phyloP scores from a whole-genome alignment of 1,140 invertebrate genomes.

The Bombus turneri region DNA sequence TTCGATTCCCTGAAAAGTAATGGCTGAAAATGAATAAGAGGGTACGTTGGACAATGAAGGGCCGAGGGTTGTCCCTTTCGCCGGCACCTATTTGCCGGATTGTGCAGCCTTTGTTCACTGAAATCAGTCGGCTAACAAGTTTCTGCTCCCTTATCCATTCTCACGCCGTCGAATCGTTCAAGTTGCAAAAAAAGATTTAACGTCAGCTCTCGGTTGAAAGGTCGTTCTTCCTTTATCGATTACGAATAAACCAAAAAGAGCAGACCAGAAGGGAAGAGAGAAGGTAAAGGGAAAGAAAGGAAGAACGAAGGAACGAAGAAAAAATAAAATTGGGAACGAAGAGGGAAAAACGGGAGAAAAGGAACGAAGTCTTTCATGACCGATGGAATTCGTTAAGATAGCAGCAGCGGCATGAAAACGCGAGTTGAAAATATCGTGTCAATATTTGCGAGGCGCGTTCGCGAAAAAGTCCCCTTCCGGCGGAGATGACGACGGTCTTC shows the following conservation, averaged over 20 bases:
- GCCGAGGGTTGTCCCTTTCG: constrained; percentile 36
- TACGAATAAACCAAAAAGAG: constrained; percentile 8
- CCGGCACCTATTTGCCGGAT: constrained; percentile 38
- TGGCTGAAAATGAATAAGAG: constrained; percentile 30
- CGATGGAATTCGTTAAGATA: constrained; percentile 44
- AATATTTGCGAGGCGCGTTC: constrained; percentile 56
- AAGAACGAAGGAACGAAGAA: background rate
- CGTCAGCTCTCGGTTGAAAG: constrained; percentile 48
- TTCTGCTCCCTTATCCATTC: constrained; percentile 63
- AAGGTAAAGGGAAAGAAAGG: background rate
- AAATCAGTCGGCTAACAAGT: constrained; percentile 63
- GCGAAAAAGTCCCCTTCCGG: constrained; percentile 43
- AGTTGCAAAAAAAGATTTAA: constrained; percentile 58
- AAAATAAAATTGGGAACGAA: background rate
- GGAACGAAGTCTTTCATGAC: constrained; percentile 22
- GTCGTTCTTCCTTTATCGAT: constrained; percentile 32
- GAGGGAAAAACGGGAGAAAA: background rate
- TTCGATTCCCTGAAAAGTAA: constrained; percentile 17
- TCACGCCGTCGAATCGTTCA: constrained; percentile 42
- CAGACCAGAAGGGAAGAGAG: no score
- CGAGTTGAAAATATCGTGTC: constrained; percentile 34
- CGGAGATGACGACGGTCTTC: constrained; percentile 43
- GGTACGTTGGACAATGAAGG: constrained; percentile 50
- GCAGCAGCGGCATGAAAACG: constrained; percentile 25
- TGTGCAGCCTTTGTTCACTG: constrained; percentile 58